Base-by-base conservation (phyloP, 2,888 invertebrate genomes). In the Coleophora deauratella region DNA sequence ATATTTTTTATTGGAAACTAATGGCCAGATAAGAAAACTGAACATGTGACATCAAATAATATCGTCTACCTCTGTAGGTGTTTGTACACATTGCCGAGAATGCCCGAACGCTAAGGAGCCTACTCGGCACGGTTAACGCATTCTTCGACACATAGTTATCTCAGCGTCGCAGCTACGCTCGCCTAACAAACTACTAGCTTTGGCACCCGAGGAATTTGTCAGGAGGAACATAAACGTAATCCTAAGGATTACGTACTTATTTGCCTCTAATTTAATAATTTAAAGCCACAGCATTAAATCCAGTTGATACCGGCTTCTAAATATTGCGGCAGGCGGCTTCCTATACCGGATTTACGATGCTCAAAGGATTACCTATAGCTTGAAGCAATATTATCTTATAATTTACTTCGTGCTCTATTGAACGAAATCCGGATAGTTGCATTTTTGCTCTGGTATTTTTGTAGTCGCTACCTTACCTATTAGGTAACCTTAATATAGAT, bases 131-230 rank as follows among this genome's bases (percentile, higher is more conserved):
- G 72, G 74, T 80, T 81, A 81, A 82, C 78, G 77, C 81, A 84
- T 84, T 81, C 80, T 82, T 80, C 73, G 75, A 76, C 82, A 80
- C 81, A 82, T 82, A 80, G 81, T 84, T 84, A 69, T 61, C 62
- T 61, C 61, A 52, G 73, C 71, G 79, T 77, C 75, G 70, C n/a
- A 75, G 75, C 74, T 72, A 72, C 70, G 66, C 68, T 57, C 55
- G 53, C 59, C 62, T 73, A 71, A 73, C 70, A 69, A 68, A 70
- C 70, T 71, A 69, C 73, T 74, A 67, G 67, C 62, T 62, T 60
- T 43, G 65, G 63, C 66, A 60, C 62, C 56, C 53, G 40, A 60
- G 74, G 81, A 81, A 85, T 82, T 80, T 62, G 60, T 66, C 65
- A 67, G 64, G 63, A 6, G 21, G 6, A 21, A 21, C 21, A 21